Conservation (phyloP, 2,888 invertebrate species). For the Trimorus sp. region DNA sequence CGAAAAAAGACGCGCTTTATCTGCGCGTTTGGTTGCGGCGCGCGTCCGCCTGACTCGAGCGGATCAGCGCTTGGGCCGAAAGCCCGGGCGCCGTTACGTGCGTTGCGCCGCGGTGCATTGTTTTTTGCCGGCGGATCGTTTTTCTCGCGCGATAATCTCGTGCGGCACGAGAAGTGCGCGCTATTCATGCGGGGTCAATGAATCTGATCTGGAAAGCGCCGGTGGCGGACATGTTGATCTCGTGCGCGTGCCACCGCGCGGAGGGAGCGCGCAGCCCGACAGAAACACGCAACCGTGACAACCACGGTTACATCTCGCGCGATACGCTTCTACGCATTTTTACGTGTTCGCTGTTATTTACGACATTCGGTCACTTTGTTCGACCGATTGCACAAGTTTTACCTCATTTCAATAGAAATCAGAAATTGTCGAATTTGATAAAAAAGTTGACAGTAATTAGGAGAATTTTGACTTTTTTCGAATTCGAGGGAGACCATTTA, state of each 20-base stretch:
- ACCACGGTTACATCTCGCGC: no score
- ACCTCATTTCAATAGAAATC: no score
- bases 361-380: no score
- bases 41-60: not conserved
- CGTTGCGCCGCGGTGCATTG: not conserved
- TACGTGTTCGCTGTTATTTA: no score
- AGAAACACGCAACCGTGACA: slow-evolving; percentile 1
- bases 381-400: no score
- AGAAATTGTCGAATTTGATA: no score
- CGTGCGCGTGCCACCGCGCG: not conserved
- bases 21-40: no score
- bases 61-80: not conserved
- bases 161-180: slow-evolving; percentile 47
- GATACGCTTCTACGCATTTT: no score
- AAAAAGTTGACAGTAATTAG: no score
- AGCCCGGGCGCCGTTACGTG: not conserved
- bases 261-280: not conserved
- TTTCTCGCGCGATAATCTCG: slow-evolving; percentile 49
- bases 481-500: no score
- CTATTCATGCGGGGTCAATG: slow-evolving; percentile 62
- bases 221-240: slow-evolving; percentile 41
- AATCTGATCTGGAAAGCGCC: slow-evolving; percentile 61
- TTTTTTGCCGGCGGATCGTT: slow-evolving; percentile 46
- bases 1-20: no score
- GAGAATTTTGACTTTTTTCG: no score